These are phyloP conservation scores for Valencia hispanica DNA, from an alignment of 2,797 vertebrate genomes.

Conservation along the genomic window DNA sequence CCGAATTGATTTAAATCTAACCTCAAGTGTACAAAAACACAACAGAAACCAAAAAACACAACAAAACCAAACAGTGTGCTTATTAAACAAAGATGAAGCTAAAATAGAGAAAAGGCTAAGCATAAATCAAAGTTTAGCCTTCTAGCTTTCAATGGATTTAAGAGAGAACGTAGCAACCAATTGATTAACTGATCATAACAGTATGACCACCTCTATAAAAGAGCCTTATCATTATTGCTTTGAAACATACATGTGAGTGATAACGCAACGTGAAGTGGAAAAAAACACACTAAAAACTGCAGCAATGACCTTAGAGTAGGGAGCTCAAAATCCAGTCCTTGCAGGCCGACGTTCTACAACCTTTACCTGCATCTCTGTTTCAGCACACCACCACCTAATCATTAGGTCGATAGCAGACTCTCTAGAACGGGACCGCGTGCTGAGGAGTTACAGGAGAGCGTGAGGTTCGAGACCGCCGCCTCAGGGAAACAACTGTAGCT, in stretches of 20 bases:
- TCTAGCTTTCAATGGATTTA: neutral
- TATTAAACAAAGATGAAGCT: neutral
- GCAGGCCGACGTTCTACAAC: neutral
- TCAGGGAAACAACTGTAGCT: neutral
- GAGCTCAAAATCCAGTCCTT: too few relatives aligned
- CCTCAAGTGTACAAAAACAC: neutral
- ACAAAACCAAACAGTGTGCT: too few relatives aligned
- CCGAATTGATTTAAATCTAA: neutral
- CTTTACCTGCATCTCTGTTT: neutral
- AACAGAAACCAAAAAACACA: conserved; percentile 5
- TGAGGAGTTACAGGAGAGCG: neutral
- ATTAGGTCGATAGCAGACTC: too few relatives aligned
- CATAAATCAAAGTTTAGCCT: neutral
- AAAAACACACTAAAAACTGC: too few relatives aligned
- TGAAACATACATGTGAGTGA: neutral
- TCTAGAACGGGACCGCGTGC: neutral
- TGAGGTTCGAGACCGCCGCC: neutral
- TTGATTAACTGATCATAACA: neutral
- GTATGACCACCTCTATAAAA: neutral
- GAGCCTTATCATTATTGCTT: neutral
- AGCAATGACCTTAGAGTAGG: neutral
- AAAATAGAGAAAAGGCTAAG: neutral
- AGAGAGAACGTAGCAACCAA: neutral
- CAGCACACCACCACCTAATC: neutral
- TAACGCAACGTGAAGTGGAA: neutral